phyloP scores from a whole-genome alignment of 1,140 invertebrate species.

The Hycleus phaleratus region DNA sequence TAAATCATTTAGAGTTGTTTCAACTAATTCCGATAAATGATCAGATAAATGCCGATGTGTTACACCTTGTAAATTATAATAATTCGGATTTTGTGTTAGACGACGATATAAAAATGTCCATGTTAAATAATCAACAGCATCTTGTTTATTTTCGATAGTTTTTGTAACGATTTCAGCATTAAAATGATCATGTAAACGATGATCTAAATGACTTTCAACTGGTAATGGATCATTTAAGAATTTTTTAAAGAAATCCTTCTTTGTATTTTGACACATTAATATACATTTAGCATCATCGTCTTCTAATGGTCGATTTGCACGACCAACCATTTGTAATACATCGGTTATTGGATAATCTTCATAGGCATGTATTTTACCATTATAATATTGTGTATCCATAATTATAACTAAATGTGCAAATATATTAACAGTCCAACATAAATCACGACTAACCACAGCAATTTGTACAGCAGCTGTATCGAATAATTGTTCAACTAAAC shows the following conservation, averaged over 20 bases:
- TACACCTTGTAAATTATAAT: conserved; percentile 96
- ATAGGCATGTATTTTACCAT: conserved; percentile 87
- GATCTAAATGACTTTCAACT: conserved; percentile 96
- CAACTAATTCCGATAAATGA: conserved; percentile 96
- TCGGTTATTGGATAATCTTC: conserved; percentile 98
- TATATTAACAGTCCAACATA: conserved; percentile 89
- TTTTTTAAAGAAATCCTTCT: conserved; percentile 99
- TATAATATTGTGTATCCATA: conserved; percentile 97
- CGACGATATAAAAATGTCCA: conserved; percentile 98
- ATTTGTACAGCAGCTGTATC: conserved; percentile 90
- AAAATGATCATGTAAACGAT: conserved; percentile 97
- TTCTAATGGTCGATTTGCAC: conserved; percentile 79
- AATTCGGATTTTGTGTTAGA: conserved; percentile 98
- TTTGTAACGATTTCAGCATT: conserved; percentile 99
- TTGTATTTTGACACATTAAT: conserved; percentile 93
- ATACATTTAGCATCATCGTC: conserved; percentile 96
- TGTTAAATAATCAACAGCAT: conserved; percentile 98
- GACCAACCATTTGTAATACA: conserved; percentile 95
- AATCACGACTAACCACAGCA: conserved; percentile 79
- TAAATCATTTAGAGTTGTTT: conserved; percentile 89
- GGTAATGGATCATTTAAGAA: conserved; percentile 96
- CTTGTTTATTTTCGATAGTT: conserved; percentile 99
- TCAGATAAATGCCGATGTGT: conserved; percentile 96
- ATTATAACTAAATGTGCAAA: conserved; percentile 88
- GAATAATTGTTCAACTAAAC: conserved; percentile 88